These are phyloP conservation scores for Geotrupes spiniger DNA, from an alignment of 2,888 invertebrate species.

Conservation along the genomic window DNA sequence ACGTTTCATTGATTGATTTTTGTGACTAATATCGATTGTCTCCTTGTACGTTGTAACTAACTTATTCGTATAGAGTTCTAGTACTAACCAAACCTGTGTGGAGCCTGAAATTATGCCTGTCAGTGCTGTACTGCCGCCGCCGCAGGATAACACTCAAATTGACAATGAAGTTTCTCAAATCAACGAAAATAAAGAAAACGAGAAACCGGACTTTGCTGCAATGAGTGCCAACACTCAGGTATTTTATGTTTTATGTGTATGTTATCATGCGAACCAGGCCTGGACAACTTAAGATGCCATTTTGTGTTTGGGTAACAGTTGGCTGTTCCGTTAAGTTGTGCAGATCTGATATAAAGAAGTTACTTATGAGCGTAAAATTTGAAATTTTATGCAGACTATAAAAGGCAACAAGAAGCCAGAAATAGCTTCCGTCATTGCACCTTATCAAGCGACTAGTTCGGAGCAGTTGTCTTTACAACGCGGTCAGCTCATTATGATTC, in stretches of 20 bases:
- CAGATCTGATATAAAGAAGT: not conserved
- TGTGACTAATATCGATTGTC: constrained; percentile 13
- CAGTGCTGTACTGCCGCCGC: constrained; percentile 35
- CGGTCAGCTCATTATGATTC: constrained; percentile 92
- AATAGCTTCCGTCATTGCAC: constrained; percentile 91
- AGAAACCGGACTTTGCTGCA: constrained; percentile 44
- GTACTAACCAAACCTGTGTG: constrained; percentile 25
- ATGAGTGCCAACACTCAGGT: constrained; percentile 49
- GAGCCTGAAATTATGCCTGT: constrained; percentile 16
- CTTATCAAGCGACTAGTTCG: constrained; percentile 84
- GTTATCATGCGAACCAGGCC: too few species aligned
- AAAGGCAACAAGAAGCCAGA: constrained; percentile 75
- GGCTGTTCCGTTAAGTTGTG: not conserved
- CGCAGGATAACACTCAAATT: constrained; percentile 40
- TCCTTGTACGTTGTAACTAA: constrained; percentile 16
- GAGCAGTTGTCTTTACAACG: constrained; percentile 89
- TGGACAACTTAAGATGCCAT: too few species aligned
- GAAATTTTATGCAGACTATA: constrained; percentile 50
- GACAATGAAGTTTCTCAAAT: constrained; percentile 51
- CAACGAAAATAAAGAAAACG: constrained; percentile 51
- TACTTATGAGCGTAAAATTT: not conserved
- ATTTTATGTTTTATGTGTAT: too few species aligned
- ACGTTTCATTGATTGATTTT: too few species aligned
- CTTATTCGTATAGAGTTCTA: constrained; percentile 27
- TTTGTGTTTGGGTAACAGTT: not conserved